Conservation (phyloP, 1,140 invertebrate genomes). For the Anagrus nilaparvatae region DNA sequence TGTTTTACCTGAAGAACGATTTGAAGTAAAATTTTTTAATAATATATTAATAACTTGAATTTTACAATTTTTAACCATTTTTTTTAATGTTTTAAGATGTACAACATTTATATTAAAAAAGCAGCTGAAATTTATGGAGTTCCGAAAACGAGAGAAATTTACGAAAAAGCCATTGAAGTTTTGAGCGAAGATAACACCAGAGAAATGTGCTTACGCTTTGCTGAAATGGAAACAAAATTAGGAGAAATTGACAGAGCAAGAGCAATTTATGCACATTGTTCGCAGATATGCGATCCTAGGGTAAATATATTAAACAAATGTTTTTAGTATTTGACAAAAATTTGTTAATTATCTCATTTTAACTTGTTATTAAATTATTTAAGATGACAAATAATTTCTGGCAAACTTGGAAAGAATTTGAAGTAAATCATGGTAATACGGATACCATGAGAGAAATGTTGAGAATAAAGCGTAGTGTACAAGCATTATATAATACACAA, state of each 20-base stretch:
- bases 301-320: conserved; percentile 36
- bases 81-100: conserved; percentile 57
- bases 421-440: conserved; percentile 98
- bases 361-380: conserved; percentile 6
- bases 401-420: conserved; percentile 99
- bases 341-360: neutral
- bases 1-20: conserved; percentile 86
- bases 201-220: conserved; percentile 93
- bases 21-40: conserved; percentile 52
- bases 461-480: conserved; percentile 92
- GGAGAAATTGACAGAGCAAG: conserved; percentile 96
- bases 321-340: neutral
- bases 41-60: conserved; percentile 4
- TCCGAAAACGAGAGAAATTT: conserved; percentile 92
- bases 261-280: conserved; percentile 95
- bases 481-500: conserved; percentile 94
- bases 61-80: conserved; percentile 7
- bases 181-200: conserved; percentile 83
- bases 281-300: conserved; percentile 98
- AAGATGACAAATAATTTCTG: conserved; percentile 87
- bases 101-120: conserved; percentile 97
- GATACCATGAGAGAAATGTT: conserved; percentile 99
- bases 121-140: conserved; percentile 96
- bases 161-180: conserved; percentile 95
- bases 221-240: conserved; percentile 95